phyloP scores from a whole-genome alignment of 1,140 invertebrate genomes.

The Drosophila kurseongensis region DNA sequence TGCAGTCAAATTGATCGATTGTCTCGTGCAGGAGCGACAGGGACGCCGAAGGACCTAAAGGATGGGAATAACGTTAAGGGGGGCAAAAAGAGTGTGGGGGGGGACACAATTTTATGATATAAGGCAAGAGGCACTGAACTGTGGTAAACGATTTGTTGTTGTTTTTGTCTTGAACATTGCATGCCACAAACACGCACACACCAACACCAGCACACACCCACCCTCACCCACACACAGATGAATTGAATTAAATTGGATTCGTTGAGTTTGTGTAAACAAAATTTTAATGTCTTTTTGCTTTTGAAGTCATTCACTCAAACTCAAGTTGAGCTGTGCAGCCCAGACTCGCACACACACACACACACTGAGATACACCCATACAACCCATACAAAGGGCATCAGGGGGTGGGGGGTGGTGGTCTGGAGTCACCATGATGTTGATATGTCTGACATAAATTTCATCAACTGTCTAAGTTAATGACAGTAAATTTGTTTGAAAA shows the following conservation, averaged over 20 bases:
- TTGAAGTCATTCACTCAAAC: conserved; percentile 82
- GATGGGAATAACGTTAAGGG: conserved; percentile 18
- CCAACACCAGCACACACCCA: conserved; percentile 3
- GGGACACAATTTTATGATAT: conserved; percentile 68
- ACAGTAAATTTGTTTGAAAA: conserved; percentile 84
- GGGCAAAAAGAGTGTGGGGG: conserved; percentile 10
- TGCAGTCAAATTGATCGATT: conserved; percentile 82
- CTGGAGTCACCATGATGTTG: conserved; percentile 67
- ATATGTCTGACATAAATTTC: conserved; percentile 83
- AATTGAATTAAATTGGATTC: conserved; percentile 83
- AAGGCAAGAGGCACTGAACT: conserved; percentile 75
- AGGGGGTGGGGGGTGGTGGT: background rate
- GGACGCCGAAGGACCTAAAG: conserved; percentile 8
- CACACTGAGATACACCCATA: conserved; percentile 21
- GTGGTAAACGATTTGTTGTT: conserved; percentile 81
- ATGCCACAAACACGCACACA: conserved; percentile 61
- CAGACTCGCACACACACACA: conserved; percentile 42
- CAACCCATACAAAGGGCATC: conserved; percentile 52
- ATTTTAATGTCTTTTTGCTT: conserved; percentile 83
- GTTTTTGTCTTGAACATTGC: conserved; percentile 58
- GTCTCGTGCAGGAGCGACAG: conserved; percentile 52
- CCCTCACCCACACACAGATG: conserved; percentile 46
- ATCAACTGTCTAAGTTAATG: conserved; percentile 83
- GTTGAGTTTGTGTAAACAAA: conserved; percentile 83
- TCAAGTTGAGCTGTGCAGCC: conserved; percentile 54